Evolutionary conservation across 1,140 invertebrate species (phyloP).

Genomic region (Monomorium pharaonis): DNA sequence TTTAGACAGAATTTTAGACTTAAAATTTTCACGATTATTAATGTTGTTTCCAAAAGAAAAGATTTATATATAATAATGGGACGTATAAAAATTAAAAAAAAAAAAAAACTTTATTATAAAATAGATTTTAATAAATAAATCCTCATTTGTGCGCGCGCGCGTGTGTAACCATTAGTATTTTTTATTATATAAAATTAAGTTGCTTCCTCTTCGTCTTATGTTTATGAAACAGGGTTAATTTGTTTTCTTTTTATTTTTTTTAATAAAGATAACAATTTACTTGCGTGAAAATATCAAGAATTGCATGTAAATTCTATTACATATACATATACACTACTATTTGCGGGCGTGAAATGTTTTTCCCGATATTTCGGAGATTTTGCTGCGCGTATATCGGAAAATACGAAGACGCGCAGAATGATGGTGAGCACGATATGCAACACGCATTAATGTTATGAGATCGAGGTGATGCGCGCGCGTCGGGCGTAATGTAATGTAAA

Average conservation of each 20-base stretch:
- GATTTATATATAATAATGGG: not conserved
- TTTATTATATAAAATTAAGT: not conserved
- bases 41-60: too few species aligned
- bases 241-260: not conserved
- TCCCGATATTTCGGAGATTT: constrained; percentile 44
- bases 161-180: too few species aligned
- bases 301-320: not conserved
- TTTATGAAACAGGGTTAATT: not conserved
- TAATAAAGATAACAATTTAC: constrained; percentile 3
- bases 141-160: not conserved
- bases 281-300: not conserved
- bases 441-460: constrained; percentile 72
- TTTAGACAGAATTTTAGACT: too few species aligned
- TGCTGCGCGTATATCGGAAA: constrained; percentile 26
- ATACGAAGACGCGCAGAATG: constrained; percentile 44
- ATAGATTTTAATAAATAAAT: not conserved
- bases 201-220: not conserved
- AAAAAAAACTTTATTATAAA: not conserved
- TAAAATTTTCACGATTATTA: too few species aligned
- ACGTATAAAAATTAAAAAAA: not conserved
- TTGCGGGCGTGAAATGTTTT: constrained; percentile 42
- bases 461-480: constrained; percentile 58
- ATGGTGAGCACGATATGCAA: constrained; percentile 26
- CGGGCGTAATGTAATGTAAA: constrained; percentile 68
- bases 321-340: not conserved